phyloP scores from a whole-genome alignment of 2,888 invertebrate genomes.

The Scrobipalpa costella region DNA sequence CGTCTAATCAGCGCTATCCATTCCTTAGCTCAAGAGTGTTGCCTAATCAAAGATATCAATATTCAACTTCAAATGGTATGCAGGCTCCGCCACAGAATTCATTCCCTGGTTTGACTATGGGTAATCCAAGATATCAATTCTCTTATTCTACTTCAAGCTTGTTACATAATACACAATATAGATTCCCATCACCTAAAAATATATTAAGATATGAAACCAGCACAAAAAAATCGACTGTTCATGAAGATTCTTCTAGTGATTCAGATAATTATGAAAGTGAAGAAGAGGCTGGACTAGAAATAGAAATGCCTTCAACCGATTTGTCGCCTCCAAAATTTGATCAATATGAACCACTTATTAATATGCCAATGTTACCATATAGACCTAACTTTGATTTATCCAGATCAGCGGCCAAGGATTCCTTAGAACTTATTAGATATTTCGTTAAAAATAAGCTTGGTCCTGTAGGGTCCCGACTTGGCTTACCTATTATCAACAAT shows the following conservation, averaged over 20 bases:
- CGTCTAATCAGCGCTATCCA: too few species aligned
- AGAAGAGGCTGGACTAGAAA: background rate
- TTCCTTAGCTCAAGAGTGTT: too few species aligned
- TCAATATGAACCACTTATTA: background rate
- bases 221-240: background rate
- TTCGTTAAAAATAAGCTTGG: constrained; percentile 3
- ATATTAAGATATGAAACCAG: background rate
- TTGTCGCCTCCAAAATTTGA: background rate
- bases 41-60: too few species aligned
- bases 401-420: background rate
- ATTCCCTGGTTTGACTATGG: background rate
- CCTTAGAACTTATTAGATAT: background rate
- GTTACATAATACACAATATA: background rate
- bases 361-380: background rate
- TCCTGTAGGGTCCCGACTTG: background rate
- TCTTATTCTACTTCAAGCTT: background rate
- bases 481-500: background rate
- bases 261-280: constrained; percentile 1
- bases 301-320: constrained; percentile 4
- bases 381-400: background rate
- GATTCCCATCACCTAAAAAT: background rate
- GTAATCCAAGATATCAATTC: too few species aligned
- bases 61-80: too few species aligned
- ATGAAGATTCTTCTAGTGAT: background rate
- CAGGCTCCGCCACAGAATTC: too few species aligned